Base-by-base conservation (phyloP, 2,888 invertebrate genomes). In the Erynnis tages region DNA sequence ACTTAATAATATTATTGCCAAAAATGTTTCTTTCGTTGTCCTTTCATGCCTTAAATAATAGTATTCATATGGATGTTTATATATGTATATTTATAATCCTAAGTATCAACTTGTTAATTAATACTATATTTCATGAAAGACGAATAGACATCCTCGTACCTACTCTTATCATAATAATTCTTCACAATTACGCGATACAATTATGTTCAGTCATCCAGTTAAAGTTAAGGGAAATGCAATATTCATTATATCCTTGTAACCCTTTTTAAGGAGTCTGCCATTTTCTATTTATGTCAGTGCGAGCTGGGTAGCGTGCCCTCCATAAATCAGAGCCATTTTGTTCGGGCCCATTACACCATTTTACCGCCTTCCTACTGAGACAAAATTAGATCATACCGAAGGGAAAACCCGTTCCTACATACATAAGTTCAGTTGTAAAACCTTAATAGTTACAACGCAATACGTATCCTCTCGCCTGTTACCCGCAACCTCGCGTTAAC, bases 271-370 rank as follows among this genome's bases (percentile, higher is more conserved):
- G 23, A 37, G 59, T 79, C 79, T 79, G 79, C 75, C 78, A 78
- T 76, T 79, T 79, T 80, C 81, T 80, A 82, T 82, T 77, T 79
- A 77, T 75, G 79, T 78, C 76, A 74, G 81, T 70, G 25, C 41
- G 49, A 50, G 43, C 35, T 35, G 41, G 27, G 43, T 50, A 78
- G 76, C 71, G 68, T 62, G 76, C 72, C 78, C 78, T 71, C 73
- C 72, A 82, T 82, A 83, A 84, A 83, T 84, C 83, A 82, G 79
- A 73, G 76, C 74, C 81, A 76, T 83, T 82, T 82, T 82, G 81
- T 82, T 82, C 81, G 71, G 78, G 73, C 73, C 82, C 80, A 83
- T 86, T 84, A 83, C 83, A 69, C 63, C 79, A 77, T 79, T 83
- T 84, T 83, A 83, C 84, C 81, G 79, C 82, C 79, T 80, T 80